A percentile compares a stretch with the other conserved stretches of the same genome.
Evolutionary conservation across 2,888 invertebrate genomes (phyloP).

Genomic region (Agonum fuliginosum): DNA sequence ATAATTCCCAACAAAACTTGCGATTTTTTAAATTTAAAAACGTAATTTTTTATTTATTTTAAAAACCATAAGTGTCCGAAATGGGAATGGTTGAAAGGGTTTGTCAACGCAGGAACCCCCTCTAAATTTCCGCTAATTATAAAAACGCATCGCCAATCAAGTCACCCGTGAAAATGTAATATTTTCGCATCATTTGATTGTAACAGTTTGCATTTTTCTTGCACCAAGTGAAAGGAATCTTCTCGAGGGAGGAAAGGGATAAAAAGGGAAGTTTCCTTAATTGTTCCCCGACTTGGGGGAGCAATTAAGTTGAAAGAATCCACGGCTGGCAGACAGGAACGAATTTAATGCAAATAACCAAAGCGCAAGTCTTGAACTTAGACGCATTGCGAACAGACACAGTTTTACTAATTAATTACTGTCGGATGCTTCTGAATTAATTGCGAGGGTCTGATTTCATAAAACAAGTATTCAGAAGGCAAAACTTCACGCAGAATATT

Average conservation of each 20-base stretch:
- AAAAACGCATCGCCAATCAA: neutral
- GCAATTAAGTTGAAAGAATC: slow-evolving; percentile 49
- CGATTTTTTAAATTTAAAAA: no score
- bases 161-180: neutral
- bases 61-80: no score
- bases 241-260: neutral
- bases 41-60: no score
- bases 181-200: slow-evolving; percentile 41
- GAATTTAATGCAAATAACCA: slow-evolving; percentile 54
- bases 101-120: neutral
- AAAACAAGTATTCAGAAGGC: slow-evolving; percentile 18
- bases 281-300: slow-evolving; percentile 42
- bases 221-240: neutral
- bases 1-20: no score
- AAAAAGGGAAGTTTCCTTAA: slow-evolving; percentile 41
- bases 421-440: slow-evolving; percentile 5
- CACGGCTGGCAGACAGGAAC: slow-evolving; percentile 21
- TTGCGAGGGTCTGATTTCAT: slow-evolving; percentile 27
- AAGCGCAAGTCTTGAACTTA: neutral
- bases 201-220: slow-evolving; percentile 50
- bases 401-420: slow-evolving; percentile 40
- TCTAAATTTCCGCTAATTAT: neutral
- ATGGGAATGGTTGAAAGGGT: no score
- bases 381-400: neutral
- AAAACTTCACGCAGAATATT: neutral